A percentile compares a stretch with the other conserved stretches of the same genome.
These are phyloP conservation scores for Epinotia bilunana DNA, from an alignment of 2,888 invertebrate species.

Conservation along the genomic window DNA sequence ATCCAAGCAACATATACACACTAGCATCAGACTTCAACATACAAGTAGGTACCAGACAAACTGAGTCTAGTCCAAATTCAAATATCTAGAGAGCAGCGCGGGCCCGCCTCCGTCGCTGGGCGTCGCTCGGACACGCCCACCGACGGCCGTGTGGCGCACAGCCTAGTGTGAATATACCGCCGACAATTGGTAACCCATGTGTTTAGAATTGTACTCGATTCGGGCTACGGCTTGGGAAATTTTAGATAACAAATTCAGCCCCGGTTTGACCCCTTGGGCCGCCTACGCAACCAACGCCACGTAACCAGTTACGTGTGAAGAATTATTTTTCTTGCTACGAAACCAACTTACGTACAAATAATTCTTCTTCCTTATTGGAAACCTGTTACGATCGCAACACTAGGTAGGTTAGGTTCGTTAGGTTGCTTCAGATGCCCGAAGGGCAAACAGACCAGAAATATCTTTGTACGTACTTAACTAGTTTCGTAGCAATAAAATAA, in stretches of 20 bases:
- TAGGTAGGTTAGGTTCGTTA: no score
- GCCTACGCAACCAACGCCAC: no score
- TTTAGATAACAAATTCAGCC: neutral
- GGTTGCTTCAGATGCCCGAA: no score
- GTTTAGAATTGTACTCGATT: conserved; percentile 4
- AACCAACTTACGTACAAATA: no score
- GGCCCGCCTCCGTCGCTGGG: conserved; percentile 74
- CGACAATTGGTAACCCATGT: conserved; percentile 13
- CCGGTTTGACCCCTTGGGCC: neutral
- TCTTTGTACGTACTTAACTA: no score
- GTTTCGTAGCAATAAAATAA: no score
- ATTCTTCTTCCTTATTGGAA: no score
- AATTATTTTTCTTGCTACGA: no score
- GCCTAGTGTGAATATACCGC: conserved; percentile 21
- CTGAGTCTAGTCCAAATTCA: conserved; percentile 39
- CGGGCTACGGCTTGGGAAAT: neutral
- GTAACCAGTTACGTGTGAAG: no score
- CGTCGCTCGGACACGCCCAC: conserved; percentile 77
- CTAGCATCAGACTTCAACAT: neutral
- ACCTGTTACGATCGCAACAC: no score
- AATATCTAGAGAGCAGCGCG: conserved; percentile 40
- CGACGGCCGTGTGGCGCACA: conserved; percentile 50
- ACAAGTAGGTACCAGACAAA: conserved; percentile 29
- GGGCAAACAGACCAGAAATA: no score
- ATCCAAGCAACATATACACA: conserved; percentile 1